Conservation (phyloP, 2,113 vertebrate species). For the Sula dactylatra region DNA sequence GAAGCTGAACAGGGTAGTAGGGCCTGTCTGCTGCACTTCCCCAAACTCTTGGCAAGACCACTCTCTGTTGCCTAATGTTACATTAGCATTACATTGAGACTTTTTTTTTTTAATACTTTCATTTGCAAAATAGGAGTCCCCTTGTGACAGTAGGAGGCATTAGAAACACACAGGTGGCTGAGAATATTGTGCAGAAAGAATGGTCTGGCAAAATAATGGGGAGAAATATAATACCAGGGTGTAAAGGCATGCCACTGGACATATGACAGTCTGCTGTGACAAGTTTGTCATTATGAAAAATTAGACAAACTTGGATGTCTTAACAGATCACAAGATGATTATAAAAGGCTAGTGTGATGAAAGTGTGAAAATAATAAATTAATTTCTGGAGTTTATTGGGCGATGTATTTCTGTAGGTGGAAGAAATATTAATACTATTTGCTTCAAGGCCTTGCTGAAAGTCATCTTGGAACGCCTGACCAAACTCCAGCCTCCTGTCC, state of each 20-base stretch:
- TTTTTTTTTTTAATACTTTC: background rate
- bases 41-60: background rate
- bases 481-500: background rate
- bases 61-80: background rate
- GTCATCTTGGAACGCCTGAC: background rate
- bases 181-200: rapidly evolving
- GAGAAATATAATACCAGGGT: background rate
- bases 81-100: background rate
- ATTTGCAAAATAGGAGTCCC: background rate
- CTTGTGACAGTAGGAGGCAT: background rate
- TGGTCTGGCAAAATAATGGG: background rate
- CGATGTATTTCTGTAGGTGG: background rate
- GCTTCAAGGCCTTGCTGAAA: background rate
- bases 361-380: background rate
- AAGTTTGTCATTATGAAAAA: background rate
- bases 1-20: background rate
- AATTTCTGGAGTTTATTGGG: background rate
- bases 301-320: background rate
- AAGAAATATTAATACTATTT: background rate
- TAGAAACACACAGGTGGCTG: background rate
- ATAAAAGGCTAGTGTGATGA: background rate
- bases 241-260: background rate
- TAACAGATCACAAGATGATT: background rate
- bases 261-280: background rate
- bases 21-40: background rate